Conservation (phyloP, 2,113 vertebrate genomes). For the Salvelinus namaycush region DNA sequence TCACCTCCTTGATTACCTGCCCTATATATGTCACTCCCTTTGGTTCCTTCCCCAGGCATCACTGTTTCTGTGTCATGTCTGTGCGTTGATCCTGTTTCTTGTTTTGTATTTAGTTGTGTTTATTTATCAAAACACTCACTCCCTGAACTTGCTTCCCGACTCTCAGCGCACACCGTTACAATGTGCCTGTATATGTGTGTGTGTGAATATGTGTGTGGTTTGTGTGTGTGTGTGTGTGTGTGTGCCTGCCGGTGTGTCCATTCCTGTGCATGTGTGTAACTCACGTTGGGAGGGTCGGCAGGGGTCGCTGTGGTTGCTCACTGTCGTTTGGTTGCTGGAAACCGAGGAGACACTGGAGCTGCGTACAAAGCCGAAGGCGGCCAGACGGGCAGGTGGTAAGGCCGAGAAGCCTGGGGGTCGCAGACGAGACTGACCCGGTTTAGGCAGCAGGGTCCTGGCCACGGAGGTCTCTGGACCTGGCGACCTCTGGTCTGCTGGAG, state of each 20-base stretch:
- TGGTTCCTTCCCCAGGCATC: no score
- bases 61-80: no score
- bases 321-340: constrained; percentile 85
- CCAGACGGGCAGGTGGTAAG: constrained; percentile 83
- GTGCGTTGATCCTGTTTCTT: no score
- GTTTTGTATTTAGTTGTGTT: no score
- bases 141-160: no score
- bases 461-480: constrained; percentile 68
- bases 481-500: constrained; percentile 80
- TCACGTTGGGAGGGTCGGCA: constrained; percentile 79
- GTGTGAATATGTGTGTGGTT: background rate
- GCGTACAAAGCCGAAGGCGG: constrained; percentile 84
- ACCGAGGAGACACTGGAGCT: constrained; percentile 87
- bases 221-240: background rate
- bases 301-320: constrained; percentile 84
- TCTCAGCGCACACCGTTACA: no score
- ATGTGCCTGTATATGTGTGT: background rate
- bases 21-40: no score
- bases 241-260: background rate
- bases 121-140: no score
- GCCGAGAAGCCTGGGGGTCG: constrained; percentile 89
- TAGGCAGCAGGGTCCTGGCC: constrained; percentile 79
- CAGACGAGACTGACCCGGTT: constrained; percentile 85
- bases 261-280: constrained; percentile 49
- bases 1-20: no score